Percentiles rank a stretch among this genome's conserved stretches.
These are phyloP conservation scores for Perizoma flavofasciatum DNA, from an alignment of 2,888 invertebrate genomes.

Conservation along the genomic window DNA sequence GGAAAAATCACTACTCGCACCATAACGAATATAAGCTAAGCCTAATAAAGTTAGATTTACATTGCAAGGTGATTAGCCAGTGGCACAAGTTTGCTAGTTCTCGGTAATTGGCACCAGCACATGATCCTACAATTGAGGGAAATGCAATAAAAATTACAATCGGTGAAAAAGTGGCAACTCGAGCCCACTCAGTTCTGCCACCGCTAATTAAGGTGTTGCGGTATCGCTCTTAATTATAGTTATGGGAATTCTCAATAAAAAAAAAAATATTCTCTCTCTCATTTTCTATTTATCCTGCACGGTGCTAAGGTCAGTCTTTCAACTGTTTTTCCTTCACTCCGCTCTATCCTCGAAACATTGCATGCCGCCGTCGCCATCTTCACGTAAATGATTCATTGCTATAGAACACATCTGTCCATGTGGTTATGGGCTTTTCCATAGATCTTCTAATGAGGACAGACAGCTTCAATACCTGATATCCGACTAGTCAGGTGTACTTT, in stretches of 20 bases:
- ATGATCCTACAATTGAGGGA: slow-evolving; percentile 35
- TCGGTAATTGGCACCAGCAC: slow-evolving; percentile 38
- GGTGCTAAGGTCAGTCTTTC: too few relatives aligned
- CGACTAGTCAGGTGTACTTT: too few relatives aligned
- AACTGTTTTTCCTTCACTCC: too few relatives aligned
- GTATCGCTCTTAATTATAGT: slow-evolving; percentile 20
- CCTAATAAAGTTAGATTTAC: not conserved
- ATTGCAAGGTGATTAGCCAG: not conserved
- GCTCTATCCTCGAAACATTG: too few relatives aligned
- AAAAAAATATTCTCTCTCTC: too few relatives aligned
- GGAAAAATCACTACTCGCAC: not conserved
- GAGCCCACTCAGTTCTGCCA: slow-evolving; percentile 27
- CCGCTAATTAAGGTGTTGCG: slow-evolving; percentile 35
- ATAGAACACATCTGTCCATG: too few relatives aligned
- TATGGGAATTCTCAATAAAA: not conserved
- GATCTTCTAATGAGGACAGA: too few relatives aligned
- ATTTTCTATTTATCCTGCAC: too few relatives aligned
- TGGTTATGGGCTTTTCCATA: too few relatives aligned
- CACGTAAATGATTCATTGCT: too few relatives aligned
- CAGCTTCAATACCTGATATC: too few relatives aligned
- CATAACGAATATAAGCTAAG: not conserved
- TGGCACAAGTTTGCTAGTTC: slow-evolving; percentile 7
- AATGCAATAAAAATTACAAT: slow-evolving; percentile 35
- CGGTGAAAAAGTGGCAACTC: slow-evolving; percentile 61
- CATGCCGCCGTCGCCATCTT: too few relatives aligned